A percentile compares a stretch with the other conserved stretches of the same genome.
These are phyloP conservation scores for Dryococelus australis DNA, from an alignment of 2,888 invertebrate genomes.

Conservation along the genomic window DNA sequence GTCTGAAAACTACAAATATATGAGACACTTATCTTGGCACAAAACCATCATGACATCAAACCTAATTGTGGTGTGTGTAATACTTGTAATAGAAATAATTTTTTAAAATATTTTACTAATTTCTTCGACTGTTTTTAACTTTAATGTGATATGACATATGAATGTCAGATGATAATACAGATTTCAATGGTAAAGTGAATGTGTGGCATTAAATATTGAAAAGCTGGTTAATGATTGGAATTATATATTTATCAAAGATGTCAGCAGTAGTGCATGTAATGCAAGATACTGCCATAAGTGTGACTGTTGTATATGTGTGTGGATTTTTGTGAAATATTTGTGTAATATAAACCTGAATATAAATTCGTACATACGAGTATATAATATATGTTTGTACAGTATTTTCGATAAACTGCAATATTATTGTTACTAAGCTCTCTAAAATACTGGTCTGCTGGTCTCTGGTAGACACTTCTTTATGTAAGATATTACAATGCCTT, in stretches of 20 bases:
- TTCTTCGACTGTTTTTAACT: too few species aligned
- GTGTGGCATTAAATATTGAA: too few species aligned
- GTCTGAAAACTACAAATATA: too few species aligned
- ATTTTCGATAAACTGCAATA: slow-evolving; percentile 44
- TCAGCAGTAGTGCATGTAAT: neutral
- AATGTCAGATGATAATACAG: too few species aligned
- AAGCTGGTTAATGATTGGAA: neutral
- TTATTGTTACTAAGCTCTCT: slow-evolving; percentile 42
- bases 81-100: too few species aligned
- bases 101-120: too few species aligned
- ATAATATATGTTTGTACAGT: slow-evolving; percentile 39
- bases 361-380: neutral
- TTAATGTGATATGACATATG: too few species aligned
- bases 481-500: slow-evolving; percentile 35
- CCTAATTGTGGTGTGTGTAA: too few species aligned
- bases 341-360: neutral
- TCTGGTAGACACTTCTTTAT: slow-evolving; percentile 29
- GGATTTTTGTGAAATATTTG: neutral
- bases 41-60: too few species aligned
- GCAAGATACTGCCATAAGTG: neutral
- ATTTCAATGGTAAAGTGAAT: too few species aligned
- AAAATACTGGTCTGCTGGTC: slow-evolving; percentile 30
- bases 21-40: too few species aligned
- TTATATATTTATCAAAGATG: neutral
- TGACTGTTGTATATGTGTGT: neutral